Evolutionary conservation across 1,140 invertebrate genomes (phyloP).

Genomic region (Gonatopus flavifemur): DNA sequence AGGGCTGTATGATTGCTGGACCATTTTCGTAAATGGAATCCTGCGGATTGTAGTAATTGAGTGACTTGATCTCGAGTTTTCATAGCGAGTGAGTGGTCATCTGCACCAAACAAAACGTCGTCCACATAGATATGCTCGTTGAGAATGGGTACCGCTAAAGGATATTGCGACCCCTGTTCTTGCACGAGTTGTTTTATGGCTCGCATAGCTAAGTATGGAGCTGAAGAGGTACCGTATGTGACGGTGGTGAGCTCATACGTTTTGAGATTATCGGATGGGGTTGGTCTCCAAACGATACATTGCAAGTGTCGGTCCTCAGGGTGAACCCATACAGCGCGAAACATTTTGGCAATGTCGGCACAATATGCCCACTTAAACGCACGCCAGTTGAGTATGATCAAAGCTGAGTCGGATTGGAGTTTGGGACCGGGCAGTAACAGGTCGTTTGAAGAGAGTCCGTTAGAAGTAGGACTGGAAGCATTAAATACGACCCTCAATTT

Average conservation of each 20-base stretch:
- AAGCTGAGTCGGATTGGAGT: slow-evolving; percentile 2
- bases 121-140: neutral
- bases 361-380: neutral
- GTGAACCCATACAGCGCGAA: neutral
- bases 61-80: neutral
- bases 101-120: no score
- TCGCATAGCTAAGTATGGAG: no score
- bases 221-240: no score
- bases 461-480: neutral
- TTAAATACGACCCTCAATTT: slow-evolving; percentile 16
- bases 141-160: neutral
- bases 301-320: neutral
- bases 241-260: no score
- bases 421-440: neutral
- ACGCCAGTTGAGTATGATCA: neutral
- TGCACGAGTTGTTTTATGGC: no score
- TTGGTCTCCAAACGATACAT: neutral
- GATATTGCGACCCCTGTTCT: no score
- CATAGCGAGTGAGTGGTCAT: neutral
- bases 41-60: neutral
- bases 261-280: neutral
- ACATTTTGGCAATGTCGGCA: slow-evolving; percentile 14
- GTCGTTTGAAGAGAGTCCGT: slow-evolving; percentile 6
- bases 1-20: neutral
- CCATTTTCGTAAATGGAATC: neutral